Conservation (phyloP, 2,888 invertebrate genomes). For the Agonopterix subpropinquella region DNA sequence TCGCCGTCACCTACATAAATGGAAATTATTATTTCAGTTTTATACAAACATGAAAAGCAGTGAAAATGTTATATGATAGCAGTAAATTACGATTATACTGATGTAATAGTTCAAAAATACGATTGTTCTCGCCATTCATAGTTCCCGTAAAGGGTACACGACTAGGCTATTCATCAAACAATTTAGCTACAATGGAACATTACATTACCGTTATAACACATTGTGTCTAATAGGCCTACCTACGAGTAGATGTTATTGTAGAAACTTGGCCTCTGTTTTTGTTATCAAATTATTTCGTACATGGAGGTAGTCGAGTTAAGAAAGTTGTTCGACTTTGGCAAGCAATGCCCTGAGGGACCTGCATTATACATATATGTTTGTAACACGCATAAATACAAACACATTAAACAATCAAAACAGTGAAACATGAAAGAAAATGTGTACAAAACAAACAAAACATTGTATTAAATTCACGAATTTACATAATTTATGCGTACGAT, state of each 20-base stretch:
- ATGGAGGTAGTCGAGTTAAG: slow-evolving; percentile 1
- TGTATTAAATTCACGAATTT: not conserved
- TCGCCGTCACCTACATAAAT: slow-evolving; percentile 91
- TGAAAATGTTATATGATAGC: no score
- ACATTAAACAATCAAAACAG: slow-evolving; percentile 21
- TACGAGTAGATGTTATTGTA: slow-evolving; percentile 5
- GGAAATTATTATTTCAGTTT: no score
- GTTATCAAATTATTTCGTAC: slow-evolving; percentile 13
- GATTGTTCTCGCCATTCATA: not conserved
- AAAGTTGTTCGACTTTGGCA: slow-evolving; percentile 8
- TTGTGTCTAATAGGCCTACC: not conserved
- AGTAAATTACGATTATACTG: no score
- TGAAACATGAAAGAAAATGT: slow-evolving; percentile 7
- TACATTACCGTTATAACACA: not conserved
- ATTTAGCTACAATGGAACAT: slow-evolving; percentile 1
- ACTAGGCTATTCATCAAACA: slow-evolving; percentile 1
- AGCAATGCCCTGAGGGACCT: no score
- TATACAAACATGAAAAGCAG: no score
- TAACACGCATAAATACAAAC: slow-evolving; percentile 20
- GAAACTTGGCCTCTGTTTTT: slow-evolving; percentile 34
- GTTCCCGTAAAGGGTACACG: slow-evolving; percentile 2
- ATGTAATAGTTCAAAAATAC: no score
- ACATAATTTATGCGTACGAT: no score
- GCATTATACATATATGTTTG: slow-evolving; percentile 8
- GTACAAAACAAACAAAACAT: not conserved